Evolutionary conservation across 2,888 invertebrate species (phyloP), one percentile per base, ranked within the genome.

Genomic region (Brachyptera risi): DNA sequence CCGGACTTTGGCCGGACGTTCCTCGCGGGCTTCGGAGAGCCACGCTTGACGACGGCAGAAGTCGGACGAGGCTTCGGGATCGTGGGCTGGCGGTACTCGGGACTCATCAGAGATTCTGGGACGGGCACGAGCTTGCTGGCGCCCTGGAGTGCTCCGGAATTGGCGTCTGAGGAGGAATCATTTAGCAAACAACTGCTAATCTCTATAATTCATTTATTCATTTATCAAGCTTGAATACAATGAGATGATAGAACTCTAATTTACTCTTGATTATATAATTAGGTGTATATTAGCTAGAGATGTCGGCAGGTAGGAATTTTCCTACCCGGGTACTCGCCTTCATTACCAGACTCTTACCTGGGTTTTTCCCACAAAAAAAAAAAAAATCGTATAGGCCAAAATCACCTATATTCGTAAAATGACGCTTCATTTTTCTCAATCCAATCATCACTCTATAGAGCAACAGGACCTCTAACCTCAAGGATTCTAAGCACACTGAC

Each of bases 51-150:
- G 1, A 38, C n/a, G 11, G 56, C 42, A 31, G 60, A 51, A 13
- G 59, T 59, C 40, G 58, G 61, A 13, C 60, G 56, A 19, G 37
- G 40, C 49, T 58, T 15, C 31, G 38, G 35, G 49, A 58, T 15
- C 40, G 26, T 2, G 24, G 37, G 54, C 35, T 40, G 17, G 31
- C 76, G 82, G 73, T 87, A 87, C 73, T 90, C 90, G 0, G 90
- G 91, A 71, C 91, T 91, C 88, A 91, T 90, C 1, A 92, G 77
- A 0, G 90, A 88, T 73, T 92, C 92, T 0, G 92, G 92, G 26
- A 92, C 92, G 0, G 92, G 92, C 0, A 92, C 88, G 80, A 92
- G 86, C 76, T 91, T 92, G 0, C 90, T 90, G 9, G 91, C 87
- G 9, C 91, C 89, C 70, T 89, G 88, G 62, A 92, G 73, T 0